A percentile compares a stretch with the other conserved stretches of the same genome.
Conservation (phyloP, 2,797 vertebrate genomes). For the Cynopterus sphinx region DNA sequence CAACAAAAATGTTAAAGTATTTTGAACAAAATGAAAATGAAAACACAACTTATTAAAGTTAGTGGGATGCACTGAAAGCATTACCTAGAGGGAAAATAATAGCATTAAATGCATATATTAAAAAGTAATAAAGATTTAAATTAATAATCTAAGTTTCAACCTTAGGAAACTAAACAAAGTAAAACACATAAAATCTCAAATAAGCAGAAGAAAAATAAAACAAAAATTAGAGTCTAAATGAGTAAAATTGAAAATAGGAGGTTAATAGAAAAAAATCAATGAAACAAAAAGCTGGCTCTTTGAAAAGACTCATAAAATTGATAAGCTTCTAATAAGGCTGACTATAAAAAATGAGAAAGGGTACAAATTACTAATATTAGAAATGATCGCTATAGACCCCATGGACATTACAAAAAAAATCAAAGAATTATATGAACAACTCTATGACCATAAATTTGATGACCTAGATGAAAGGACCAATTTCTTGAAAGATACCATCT, state of each 20-base stretch:
- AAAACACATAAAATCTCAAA: too few relatives aligned
- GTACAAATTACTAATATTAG: not conserved
- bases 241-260: not conserved
- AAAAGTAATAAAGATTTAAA: too few relatives aligned
- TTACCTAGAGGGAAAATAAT: not conserved
- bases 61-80: not conserved
- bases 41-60: not conserved
- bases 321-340: not conserved
- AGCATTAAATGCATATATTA: too few relatives aligned
- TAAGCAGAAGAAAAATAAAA: too few relatives aligned
- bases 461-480: not conserved
- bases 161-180: too few relatives aligned
- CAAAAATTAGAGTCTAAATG: not conserved
- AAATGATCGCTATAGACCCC: not conserved
- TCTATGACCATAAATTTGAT: not conserved
- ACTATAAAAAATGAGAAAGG: not conserved
- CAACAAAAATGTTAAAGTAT: not conserved
- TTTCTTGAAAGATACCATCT: not conserved
- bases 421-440: not conserved
- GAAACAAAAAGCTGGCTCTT: not conserved
- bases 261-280: not conserved
- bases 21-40: not conserved
- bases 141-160: too few relatives aligned
- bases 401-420: not conserved
- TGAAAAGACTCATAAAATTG: not conserved